A percentile compares a stretch with the other conserved stretches of the same genome.
phyloP scores from a whole-genome alignment of 53 echinoderm and acorn worm genomes.

The Zoroaster sp. region DNA sequence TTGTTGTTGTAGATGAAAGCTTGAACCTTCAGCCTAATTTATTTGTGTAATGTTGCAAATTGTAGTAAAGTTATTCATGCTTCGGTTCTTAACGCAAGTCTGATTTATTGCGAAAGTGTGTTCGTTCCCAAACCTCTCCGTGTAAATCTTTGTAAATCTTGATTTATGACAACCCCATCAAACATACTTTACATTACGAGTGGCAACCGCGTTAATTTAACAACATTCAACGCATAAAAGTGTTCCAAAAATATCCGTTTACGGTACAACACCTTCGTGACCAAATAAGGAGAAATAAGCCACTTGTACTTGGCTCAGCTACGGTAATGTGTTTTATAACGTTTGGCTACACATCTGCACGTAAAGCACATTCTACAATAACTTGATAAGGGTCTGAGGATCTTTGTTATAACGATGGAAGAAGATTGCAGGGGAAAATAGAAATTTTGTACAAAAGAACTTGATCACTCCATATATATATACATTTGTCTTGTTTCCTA shows the following conservation, averaged over 20 bases:
- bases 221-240: background rate
- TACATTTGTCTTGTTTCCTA: too few relatives aligned
- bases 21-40: too few relatives aligned
- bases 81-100: too few relatives aligned
- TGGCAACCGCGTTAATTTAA: background rate
- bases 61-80: too few relatives aligned
- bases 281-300: constrained; percentile 20
- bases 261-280: background rate
- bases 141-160: background rate
- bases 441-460: too few relatives aligned
- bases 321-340: background rate
- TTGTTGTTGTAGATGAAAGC: too few relatives aligned
- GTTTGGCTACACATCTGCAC: background rate
- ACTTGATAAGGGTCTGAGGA: background rate
- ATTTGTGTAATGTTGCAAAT: too few relatives aligned
- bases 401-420: too few relatives aligned
- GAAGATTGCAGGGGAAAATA: too few relatives aligned
- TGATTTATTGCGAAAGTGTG: background rate
- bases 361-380: background rate
- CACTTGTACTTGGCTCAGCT: background rate
- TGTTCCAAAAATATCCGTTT: background rate
- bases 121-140: background rate
- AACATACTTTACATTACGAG: background rate
- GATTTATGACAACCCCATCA: background rate
- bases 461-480: too few relatives aligned